Evolutionary conservation across 2,797 vertebrate species (phyloP).

Genomic region (Eulemur mongoz): DNA sequence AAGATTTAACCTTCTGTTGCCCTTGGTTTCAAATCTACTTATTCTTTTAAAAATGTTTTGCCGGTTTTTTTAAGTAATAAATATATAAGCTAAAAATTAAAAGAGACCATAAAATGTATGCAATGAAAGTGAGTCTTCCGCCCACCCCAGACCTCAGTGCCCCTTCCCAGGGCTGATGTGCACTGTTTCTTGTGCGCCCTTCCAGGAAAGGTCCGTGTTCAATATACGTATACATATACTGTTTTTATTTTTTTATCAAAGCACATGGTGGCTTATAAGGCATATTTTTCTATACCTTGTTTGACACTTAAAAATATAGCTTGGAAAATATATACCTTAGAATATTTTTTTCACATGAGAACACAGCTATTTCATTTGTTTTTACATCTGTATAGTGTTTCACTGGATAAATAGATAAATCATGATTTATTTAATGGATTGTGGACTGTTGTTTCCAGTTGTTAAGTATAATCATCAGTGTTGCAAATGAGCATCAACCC

Average conservation of each 20-base stretch:
- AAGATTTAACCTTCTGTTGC: neutral
- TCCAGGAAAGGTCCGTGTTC: accelerated
- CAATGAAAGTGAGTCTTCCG: neutral
- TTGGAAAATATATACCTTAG: neutral
- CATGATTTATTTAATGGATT: neutral
- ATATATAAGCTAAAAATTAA: neutral
- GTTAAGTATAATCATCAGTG: neutral
- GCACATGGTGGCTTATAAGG: too few species aligned
- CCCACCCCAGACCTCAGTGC: too few species aligned
- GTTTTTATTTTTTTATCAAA: neutral
- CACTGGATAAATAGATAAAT: too few species aligned
- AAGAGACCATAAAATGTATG: neutral
- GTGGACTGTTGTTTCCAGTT: neutral
- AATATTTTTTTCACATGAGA: neutral
- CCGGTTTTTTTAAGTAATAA: neutral
- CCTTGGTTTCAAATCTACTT: neutral
- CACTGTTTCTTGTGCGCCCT: neutral
- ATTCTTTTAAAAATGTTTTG: neutral
- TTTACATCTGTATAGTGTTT: neutral
- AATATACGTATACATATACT: accelerated
- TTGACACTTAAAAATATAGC: neutral
- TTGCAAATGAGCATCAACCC: neutral
- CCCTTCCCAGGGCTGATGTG: too few species aligned
- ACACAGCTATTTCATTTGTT: neutral
- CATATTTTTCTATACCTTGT: neutral